Conservation (phyloP, 2,888 invertebrate genomes). For the Sthenelais limicola region DNA sequence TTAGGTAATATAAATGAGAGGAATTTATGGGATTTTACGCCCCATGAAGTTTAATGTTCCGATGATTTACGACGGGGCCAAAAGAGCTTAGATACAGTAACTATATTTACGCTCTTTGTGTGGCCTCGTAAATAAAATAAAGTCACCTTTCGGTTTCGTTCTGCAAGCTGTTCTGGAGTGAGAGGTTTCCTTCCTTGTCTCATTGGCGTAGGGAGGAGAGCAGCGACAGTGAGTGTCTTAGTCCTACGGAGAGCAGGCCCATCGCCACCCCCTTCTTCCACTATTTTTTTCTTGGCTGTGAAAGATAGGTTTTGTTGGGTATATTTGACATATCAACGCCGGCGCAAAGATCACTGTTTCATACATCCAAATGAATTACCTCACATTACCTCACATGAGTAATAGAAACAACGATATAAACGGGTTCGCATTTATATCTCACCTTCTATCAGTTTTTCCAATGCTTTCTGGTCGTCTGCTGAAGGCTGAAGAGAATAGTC, state of each 20-base stretch:
- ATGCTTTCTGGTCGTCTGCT: conserved; percentile 63
- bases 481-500: conserved; percentile 69
- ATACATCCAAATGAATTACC: not conserved
- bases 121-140: not conserved
- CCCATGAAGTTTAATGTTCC: too few species aligned
- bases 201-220: conserved; percentile 53
- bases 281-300: too few species aligned
- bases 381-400: too few species aligned
- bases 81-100: too few species aligned
- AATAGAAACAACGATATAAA: too few species aligned
- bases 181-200: conserved; percentile 62
- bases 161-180: conserved; percentile 66
- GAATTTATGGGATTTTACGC: too few species aligned
- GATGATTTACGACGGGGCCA: too few species aligned
- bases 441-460: conserved; percentile 65
- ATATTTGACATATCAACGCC: not conserved
- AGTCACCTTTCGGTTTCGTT: conserved; percentile 63
- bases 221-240: conserved; percentile 50
- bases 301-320: not conserved
- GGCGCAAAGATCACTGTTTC: not conserved
- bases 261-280: conserved; percentile 37
- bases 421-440: conserved; percentile 7
- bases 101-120: too few species aligned
- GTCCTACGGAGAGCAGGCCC: conserved; percentile 55
- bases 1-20: too few species aligned